Base-by-base conservation (phyloP, 2,113 vertebrate species). In the Eulacestoma nigropectus region DNA sequence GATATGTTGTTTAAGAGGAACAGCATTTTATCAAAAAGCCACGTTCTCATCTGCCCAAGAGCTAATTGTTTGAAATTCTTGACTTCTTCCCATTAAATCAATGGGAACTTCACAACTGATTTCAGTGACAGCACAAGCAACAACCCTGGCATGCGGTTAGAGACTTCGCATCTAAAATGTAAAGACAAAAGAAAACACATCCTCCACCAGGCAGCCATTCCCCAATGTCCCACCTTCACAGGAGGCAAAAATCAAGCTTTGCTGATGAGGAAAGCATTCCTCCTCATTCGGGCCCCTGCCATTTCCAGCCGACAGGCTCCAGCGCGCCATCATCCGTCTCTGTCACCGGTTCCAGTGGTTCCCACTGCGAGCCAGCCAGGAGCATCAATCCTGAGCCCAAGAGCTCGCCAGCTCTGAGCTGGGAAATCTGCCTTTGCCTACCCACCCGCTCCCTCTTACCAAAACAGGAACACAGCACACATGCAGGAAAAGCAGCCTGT, bases 291-390 rank as follows among this genome's bases (percentile, higher is more conserved):
- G 96, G 93, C 85, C 94, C 90, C 95, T 97, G 95, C 94, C 72
- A 90, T 96, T 95, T 97, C 83, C 97, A 87, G 94, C 93, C 94
- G 95, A 97, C 96, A 97, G 92, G 75, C 79, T 98, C 90, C 87
- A 95, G 92, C 30, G 14, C 86, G 63, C 84, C 91, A 91, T 97
- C 97, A 98, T 98, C 97, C 88, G 96, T 98, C 97, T 98, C 97
- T 96, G 96, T 97, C 97, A 97, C 42, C 9, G 92, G 47, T 90
- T 93, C 87, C 92, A 96, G 94, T 2, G n/a, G 74, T 97, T 97
- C 89, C 95, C 90, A 96, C 97, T 94, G 93, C 90, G 91, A 96
- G 79, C 90, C 97, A 96, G 97, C 90, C 86, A 85, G 12, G 47
- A 95, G 93, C 96, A 97, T 93, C 93, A 96, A 95, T 96, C 95